A percentile compares a stretch with the other conserved stretches of the same genome.
Conservation (phyloP, 2,797 vertebrate genomes). For the Poecilia velifera region DNA sequence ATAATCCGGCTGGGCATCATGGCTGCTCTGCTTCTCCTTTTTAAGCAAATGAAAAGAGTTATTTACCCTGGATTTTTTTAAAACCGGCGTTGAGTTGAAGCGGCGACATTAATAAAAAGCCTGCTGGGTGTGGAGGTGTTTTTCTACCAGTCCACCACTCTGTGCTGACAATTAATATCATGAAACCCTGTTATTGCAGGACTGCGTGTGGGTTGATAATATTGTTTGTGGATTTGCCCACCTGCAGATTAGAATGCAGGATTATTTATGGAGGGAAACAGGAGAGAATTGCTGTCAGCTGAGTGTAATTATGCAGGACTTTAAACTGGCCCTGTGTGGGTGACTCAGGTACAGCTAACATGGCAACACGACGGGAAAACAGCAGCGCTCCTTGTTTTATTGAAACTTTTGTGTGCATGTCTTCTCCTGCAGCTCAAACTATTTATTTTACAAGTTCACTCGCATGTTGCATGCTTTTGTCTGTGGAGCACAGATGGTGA, state of each 20-base stretch:
- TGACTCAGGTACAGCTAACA: constrained; percentile 49
- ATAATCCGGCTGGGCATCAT: constrained; percentile 75
- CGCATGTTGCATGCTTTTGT: not conserved
- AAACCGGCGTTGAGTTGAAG: constrained; percentile 59
- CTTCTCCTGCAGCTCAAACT: not conserved
- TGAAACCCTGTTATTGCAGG: constrained; percentile 56
- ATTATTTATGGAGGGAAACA: constrained; percentile 70
- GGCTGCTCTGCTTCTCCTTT: constrained; percentile 62
- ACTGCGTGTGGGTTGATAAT: constrained; percentile 65
- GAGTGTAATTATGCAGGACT: constrained; percentile 63
- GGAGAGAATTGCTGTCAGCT: constrained; percentile 62
- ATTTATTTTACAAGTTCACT: constrained; percentile 8
- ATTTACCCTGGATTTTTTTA: constrained; percentile 43
- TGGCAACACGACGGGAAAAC: constrained; percentile 35
- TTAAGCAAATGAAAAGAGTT: constrained; percentile 60
- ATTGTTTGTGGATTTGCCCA: constrained; percentile 68
- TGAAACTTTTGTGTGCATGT: constrained; percentile 34
- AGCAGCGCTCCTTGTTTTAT: constrained; percentile 44
- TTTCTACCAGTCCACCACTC: constrained; percentile 49
- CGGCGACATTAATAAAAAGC: constrained; percentile 61
- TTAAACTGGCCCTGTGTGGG: constrained; percentile 62
- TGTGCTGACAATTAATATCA: constrained; percentile 49
- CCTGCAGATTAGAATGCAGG: constrained; percentile 57
- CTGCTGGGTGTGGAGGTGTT: constrained; percentile 55
- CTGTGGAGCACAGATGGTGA: not conserved